Evolutionary conservation across 2,797 vertebrate genomes (phyloP).

Genomic region (Myripristis jacobus): DNA sequence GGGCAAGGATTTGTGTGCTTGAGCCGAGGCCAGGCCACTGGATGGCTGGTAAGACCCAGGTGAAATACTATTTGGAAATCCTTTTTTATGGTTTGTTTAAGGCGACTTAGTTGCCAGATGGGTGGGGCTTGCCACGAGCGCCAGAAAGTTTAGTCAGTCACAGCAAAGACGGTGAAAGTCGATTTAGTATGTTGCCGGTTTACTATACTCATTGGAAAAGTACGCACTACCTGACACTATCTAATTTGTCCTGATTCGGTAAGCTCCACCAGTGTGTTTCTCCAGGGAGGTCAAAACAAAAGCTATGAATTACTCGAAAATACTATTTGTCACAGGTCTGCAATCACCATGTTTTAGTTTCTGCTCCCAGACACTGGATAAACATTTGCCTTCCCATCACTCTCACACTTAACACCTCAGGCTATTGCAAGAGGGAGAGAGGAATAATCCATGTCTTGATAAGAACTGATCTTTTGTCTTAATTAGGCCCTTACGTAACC

Average conservation of each 20-base stretch:
- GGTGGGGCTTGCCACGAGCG: not conserved
- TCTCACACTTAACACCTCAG: not conserved
- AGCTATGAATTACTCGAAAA: not conserved
- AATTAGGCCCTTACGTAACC: conserved; percentile 34
- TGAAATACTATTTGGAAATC: conserved; percentile 9
- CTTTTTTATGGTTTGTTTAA: not conserved
- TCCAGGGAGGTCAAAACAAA: not conserved
- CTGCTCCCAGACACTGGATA: not conserved
- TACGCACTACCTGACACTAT: conserved; percentile 5
- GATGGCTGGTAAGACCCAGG: conserved; percentile 8
- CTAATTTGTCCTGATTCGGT: not conserved
- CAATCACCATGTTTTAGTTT: not conserved
- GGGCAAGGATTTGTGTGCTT: conserved; percentile 31
- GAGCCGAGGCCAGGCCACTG: conserved; percentile 31
- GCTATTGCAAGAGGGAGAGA: conserved; percentile 16
- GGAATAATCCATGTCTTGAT: conserved; percentile 47
- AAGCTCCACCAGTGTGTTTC: not conserved
- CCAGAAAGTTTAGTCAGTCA: not conserved
- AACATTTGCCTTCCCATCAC: conserved; percentile 1
- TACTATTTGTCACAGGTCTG: not conserved
- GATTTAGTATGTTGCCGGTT: not conserved
- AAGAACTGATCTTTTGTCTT: conserved; percentile 33
- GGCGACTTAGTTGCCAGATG: not conserved
- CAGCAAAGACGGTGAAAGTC: conserved; percentile 1
- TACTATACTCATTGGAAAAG: not conserved